These are phyloP conservation scores for Microchirus variegatus DNA, from an alignment of 2,797 vertebrate genomes.

Conservation along the genomic window DNA sequence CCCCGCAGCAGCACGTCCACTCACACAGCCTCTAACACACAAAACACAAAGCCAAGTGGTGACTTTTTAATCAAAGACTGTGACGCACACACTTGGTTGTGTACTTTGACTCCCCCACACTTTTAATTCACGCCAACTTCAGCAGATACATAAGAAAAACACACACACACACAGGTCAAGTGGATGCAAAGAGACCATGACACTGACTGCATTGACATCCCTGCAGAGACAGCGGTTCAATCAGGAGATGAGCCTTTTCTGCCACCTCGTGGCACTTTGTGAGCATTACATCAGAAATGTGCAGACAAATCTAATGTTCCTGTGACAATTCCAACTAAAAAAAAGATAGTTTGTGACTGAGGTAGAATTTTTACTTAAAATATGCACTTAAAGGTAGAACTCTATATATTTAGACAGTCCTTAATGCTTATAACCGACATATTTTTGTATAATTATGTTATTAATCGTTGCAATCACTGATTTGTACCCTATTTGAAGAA, in stretches of 20 bases:
- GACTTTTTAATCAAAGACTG: slow-evolving; percentile 57
- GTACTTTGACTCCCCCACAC: slow-evolving; percentile 37
- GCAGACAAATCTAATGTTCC: no score
- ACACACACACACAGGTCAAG: slow-evolving; percentile 6
- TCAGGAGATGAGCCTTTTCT: slow-evolving; percentile 11
- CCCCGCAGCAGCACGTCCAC: slow-evolving; percentile 8
- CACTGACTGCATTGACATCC: not conserved
- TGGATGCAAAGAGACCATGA: slow-evolving; percentile 28
- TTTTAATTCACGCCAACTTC: slow-evolving; percentile 13
- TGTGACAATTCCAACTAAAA: no score
- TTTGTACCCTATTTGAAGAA: no score
- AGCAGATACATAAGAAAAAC: slow-evolving; percentile 19
- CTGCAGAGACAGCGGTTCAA: not conserved
- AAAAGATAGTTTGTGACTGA: no score
- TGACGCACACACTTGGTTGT: slow-evolving; percentile 24
- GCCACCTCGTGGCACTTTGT: slow-evolving; percentile 43
- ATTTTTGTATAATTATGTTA: no score
- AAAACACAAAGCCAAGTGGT: slow-evolving; percentile 34
- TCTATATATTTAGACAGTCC: no score
- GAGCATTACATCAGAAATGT: slow-evolving; percentile 1
- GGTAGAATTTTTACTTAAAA: no score
- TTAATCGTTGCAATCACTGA: no score
- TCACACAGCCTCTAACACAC: slow-evolving; percentile 23
- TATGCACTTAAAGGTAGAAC: no score
- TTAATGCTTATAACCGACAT: no score